Base-by-base conservation (phyloP, 2,888 invertebrate genomes). In the Epirrita christyi region DNA sequence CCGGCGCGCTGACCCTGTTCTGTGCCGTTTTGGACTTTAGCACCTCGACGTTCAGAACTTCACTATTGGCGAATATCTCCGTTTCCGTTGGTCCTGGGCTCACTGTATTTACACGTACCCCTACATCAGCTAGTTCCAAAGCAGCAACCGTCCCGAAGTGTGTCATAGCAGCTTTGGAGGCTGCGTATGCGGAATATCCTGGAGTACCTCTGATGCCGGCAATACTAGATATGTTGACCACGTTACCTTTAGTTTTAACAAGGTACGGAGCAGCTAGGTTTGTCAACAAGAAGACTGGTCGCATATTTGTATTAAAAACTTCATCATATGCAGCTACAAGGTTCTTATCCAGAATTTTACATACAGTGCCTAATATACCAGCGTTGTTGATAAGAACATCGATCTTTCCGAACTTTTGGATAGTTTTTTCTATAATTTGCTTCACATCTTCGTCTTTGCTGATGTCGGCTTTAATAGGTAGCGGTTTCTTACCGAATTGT, bases 101-200 rank as follows among this genome's bases (percentile, higher is more conserved):
- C 0, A 96, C 94, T 40, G 93, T 86, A 76, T 96, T 96, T 0
- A 95, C 95, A 55, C 96, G 83, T 0, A 96, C 93, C n/a, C 79
- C 88, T 68, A 90, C 86, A 0, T 80, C 63, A 53, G 93, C 93
- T 14, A 94, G 77, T 67, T 94, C 96, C 38, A 95, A 78, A 2
- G 96, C 96, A 9, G 93, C 83, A 70, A 95, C 94, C 63, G 93
- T 85, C 0, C 96, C 96, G 63, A 97, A 93, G 71, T 96, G 96
- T 79, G 96, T 96, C 10, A 96, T 70, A 4, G 95, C 95, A 34
- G 95, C 91, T 83, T 97, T 96, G 13, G 95, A 95, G 90, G 96
- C 94, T 55, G 88, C 87, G 74, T 96, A 96, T 0, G 66, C 2
- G 13, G 67, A 21, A 5, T 37, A 44, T 0, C 34, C 9, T 0